Percentiles rank a stretch among this genome's conserved stretches.
These are phyloP conservation scores for Pipistrellus pipistrellus DNA, from an alignment of 2,797 vertebrate genomes.

Conservation along the genomic window DNA sequence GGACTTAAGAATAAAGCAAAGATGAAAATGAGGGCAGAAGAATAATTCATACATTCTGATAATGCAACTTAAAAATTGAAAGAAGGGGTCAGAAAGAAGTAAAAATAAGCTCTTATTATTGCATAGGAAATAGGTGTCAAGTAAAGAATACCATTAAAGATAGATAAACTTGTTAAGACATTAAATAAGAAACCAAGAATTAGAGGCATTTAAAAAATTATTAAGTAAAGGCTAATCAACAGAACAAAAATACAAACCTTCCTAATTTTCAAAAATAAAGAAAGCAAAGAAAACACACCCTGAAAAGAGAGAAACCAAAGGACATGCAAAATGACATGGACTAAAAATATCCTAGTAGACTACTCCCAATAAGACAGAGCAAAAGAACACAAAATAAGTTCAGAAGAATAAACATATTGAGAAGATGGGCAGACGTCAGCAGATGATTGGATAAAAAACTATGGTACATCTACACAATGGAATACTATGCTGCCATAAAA, in stretches of 20 bases:
- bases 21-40: neutral
- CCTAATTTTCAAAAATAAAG: conserved; percentile 26
- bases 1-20: neutral
- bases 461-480: no score
- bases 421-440: neutral
- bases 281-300: conserved; percentile 12
- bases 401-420: conserved; percentile 11
- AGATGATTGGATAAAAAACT: no score
- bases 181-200: neutral
- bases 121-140: neutral
- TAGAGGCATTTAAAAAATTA: neutral
- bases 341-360: conserved; percentile 6
- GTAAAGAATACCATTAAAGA: conserved; percentile 15
- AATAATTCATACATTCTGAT: neutral
- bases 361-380: neutral
- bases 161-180: conserved; percentile 4
- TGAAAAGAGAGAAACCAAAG: conserved; percentile 13
- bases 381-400: conserved; percentile 11
- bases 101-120: neutral
- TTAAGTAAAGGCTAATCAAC: neutral
- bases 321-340: neutral
- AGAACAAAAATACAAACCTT: conserved; percentile 16
- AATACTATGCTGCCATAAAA: no score
- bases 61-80: neutral
- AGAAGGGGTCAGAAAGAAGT: neutral